Base-by-base conservation (phyloP, 2,888 invertebrate species). In the Danaus chrysippus region DNA sequence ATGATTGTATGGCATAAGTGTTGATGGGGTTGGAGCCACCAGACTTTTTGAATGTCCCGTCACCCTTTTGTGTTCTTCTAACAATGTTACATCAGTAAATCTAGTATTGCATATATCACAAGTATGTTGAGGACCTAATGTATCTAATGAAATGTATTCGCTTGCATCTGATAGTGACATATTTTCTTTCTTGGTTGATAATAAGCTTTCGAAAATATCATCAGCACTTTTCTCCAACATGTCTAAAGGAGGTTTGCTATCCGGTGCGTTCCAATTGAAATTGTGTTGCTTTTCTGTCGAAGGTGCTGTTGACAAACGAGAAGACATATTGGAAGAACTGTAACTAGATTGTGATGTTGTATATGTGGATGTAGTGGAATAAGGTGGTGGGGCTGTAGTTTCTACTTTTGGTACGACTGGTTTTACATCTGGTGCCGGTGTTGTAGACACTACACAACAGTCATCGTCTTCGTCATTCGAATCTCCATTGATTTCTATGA, bases 71-170 rank as follows among this genome's bases (percentile, higher is more conserved):
- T 93, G 93, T 10, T 92, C 91, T 49, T 93, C 92, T 44, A 93
- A 72, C 42, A 92, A 80, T 0, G 90, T 81, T 53, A 91, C 81
- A 66, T 92, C 91, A 13, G 92, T 92, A 75, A 92, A 93, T 64
- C 93, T 91, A 42, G 92, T 93, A 68, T 92, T 93, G 74, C 93
- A 93, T 1, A 93, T 86, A 10, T 93, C 92, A 74, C 93, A 93
- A 0, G 92, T 91, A 64, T 90, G 92, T 59, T 93, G 92, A 0
- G 93, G 92, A 1, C 93, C 93, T 68, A 93, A 80, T 41, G 91
- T 92, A 64, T 94, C 94, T 65, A 94, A 79, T 0, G 94, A 93
- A 67, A 94, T 93, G 71, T 93, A 94, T 81, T 94, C 94, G 64
- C 92, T 93, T 0, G 84, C 81, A 65, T 90, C 85, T 12, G 86